A percentile compares a stretch with the other conserved stretches of the same genome.
Evolutionary conservation across 2,797 vertebrate species (phyloP).

Genomic region (Zalophus californianus): DNA sequence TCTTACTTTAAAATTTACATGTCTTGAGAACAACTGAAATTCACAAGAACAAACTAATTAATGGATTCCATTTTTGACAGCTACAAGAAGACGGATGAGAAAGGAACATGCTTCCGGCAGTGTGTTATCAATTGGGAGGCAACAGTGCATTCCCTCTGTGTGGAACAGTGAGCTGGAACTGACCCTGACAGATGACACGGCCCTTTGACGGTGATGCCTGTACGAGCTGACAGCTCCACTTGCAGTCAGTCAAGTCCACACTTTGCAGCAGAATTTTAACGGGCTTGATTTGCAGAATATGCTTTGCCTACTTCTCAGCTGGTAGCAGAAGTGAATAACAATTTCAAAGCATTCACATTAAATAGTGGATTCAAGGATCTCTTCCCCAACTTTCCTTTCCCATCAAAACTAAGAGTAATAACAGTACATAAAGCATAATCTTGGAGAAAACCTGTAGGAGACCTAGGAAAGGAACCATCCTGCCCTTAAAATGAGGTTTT

Average conservation of each 20-base stretch:
- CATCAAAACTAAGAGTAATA: slow-evolving; percentile 50
- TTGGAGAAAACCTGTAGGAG: not conserved
- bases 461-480: not conserved
- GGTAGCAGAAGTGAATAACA: slow-evolving; percentile 80
- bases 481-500: slow-evolving; percentile 52
- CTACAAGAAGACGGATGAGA: slow-evolving; percentile 95
- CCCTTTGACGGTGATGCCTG: slow-evolving; percentile 95
- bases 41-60: slow-evolving; percentile 93
- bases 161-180: slow-evolving; percentile 98
- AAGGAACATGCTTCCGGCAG: slow-evolving; percentile 92
- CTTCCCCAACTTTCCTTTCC: slow-evolving; percentile 37
- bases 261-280: slow-evolving; percentile 89
- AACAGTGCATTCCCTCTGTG: slow-evolving; percentile 91
- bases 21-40: slow-evolving; percentile 90
- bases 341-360: slow-evolving; percentile 83
- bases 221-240: slow-evolving; percentile 94
- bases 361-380: slow-evolving; percentile 79
- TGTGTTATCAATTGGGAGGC: slow-evolving; percentile 93
- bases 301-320: slow-evolving; percentile 85
- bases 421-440: slow-evolving; percentile 57
- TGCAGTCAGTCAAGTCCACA: slow-evolving; percentile 94
- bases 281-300: slow-evolving; percentile 89
- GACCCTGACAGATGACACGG: slow-evolving; percentile 97
- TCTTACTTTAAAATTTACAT: slow-evolving; percentile 88
- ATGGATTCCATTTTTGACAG: slow-evolving; percentile 97